Conservation (phyloP, 53 echinoderm and acorn worm genomes). For the Paracentrotus lividus region DNA sequence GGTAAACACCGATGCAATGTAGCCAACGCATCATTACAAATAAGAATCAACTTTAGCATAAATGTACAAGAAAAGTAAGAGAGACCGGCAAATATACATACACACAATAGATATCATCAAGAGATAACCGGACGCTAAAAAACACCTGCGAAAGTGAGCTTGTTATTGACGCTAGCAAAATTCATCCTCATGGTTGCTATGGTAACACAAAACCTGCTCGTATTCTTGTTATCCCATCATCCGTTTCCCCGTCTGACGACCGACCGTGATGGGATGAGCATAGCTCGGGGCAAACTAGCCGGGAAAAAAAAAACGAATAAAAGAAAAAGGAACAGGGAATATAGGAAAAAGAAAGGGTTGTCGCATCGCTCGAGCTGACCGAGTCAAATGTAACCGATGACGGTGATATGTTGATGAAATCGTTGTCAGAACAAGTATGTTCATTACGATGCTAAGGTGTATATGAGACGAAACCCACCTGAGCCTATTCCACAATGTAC, state of each 20-base stretch:
- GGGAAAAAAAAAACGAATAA: background rate
- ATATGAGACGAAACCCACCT: background rate
- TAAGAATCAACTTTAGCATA: too few relatives aligned
- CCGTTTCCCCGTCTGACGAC: constrained; percentile 12
- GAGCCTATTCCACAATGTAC: too few relatives aligned
- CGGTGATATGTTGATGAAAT: background rate
- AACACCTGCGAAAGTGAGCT: constrained; percentile 46
- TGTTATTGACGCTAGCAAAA: constrained; percentile 48
- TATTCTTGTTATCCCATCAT: constrained; percentile 39
- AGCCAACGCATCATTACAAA: background rate
- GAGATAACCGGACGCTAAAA: background rate
- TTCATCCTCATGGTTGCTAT: constrained; percentile 33
- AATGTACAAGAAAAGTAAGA: background rate
- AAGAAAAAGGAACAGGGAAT: background rate
- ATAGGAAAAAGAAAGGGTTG: background rate
- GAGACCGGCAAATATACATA: background rate
- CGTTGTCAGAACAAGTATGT: background rate
- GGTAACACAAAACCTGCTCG: background rate
- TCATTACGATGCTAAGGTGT: background rate
- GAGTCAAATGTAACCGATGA: background rate
- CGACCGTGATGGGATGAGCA: background rate
- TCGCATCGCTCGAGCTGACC: background rate
- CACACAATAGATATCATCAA: background rate
- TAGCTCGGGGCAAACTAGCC: background rate
- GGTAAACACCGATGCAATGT: background rate